A percentile compares a stretch with the other conserved stretches of the same genome.
phyloP scores from a whole-genome alignment of 2,888 invertebrate genomes.

The Scaptomyza reducta region DNA sequence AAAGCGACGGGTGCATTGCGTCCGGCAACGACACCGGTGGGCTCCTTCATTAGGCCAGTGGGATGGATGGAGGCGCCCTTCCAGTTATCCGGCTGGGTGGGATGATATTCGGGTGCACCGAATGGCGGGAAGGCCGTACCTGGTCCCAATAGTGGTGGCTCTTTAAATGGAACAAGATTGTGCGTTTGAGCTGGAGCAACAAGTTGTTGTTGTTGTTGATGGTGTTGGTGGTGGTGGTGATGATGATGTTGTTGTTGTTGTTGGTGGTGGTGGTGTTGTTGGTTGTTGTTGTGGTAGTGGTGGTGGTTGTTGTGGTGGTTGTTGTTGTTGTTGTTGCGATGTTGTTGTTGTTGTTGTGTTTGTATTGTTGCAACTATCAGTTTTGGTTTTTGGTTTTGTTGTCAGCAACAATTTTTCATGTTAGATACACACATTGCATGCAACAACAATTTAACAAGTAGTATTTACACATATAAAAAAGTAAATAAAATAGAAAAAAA shows the following conservation, averaged over 20 bases:
- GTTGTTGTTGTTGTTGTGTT: constrained; percentile 57
- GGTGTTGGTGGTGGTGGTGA: constrained; percentile 55
- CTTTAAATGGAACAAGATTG: constrained; percentile 84
- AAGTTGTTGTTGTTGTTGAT: constrained; percentile 68
- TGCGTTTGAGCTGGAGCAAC: constrained; percentile 78
- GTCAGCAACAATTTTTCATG: constrained; percentile 20
- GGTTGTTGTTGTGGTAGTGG: constrained; percentile 42
- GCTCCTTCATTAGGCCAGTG: constrained; percentile 87
- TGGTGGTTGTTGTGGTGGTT: constrained; percentile 52
- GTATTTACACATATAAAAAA: constrained; percentile 15
- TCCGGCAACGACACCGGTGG: constrained; percentile 85
- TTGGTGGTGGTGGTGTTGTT: constrained; percentile 37
- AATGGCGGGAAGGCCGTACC: constrained; percentile 84
- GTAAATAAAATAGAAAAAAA: constrained; percentile 33
- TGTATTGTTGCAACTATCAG: constrained; percentile 54
- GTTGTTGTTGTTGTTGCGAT: constrained; percentile 31
- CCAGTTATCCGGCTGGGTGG: constrained; percentile 84
- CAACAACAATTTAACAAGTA: constrained; percentile 64
- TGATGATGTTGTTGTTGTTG: constrained; percentile 49
- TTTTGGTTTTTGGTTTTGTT: constrained; percentile 30
- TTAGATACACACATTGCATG: constrained; percentile 60
- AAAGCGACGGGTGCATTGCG: constrained; percentile 84
- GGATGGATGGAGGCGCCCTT: constrained; percentile 83
- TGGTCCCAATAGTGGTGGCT: constrained; percentile 84
- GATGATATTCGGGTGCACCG: constrained; percentile 84